Evolutionary conservation across 2,797 vertebrate species (phyloP).

Genomic region (Percopsis omiscomaycus): DNA sequence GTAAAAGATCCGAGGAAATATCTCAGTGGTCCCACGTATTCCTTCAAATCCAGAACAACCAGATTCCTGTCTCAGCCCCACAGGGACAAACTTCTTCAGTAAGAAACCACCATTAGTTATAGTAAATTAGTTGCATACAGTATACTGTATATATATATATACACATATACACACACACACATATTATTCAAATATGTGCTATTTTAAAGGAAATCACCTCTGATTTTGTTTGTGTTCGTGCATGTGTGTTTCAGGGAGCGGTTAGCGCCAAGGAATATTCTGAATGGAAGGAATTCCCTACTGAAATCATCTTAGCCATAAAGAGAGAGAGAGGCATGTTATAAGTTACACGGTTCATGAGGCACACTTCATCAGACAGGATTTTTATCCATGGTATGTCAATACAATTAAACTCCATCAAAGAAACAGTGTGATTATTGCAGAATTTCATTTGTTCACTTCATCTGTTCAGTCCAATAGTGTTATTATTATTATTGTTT

Average conservation of each 20-base stretch:
- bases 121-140: neutral
- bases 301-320: slow-evolving; percentile 10
- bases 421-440: slow-evolving; percentile 27
- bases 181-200: neutral
- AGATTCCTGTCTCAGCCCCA: slow-evolving; percentile 53
- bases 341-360: neutral
- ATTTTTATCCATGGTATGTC: slow-evolving; percentile 2
- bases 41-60: slow-evolving; percentile 48
- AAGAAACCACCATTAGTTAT: slow-evolving; percentile 44
- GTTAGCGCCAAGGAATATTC: neutral
- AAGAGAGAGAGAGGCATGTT: neutral
- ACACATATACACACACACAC: neutral
- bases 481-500: neutral
- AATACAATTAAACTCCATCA: slow-evolving; percentile 1
- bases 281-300: neutral
- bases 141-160: neutral
- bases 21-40: slow-evolving; percentile 46
- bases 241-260: slow-evolving; percentile 1
- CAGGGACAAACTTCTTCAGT: slow-evolving; percentile 61
- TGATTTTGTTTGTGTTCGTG: neutral
- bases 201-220: no score
- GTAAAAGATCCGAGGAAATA: slow-evolving; percentile 18
- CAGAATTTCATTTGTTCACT: slow-evolving; percentile 31
- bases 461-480: slow-evolving; percentile 16
- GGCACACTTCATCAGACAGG: no score